These are phyloP conservation scores for Caenorhabditis panamensis DNA, from an alignment of 2,888 invertebrate species.

Conservation along the genomic window DNA sequence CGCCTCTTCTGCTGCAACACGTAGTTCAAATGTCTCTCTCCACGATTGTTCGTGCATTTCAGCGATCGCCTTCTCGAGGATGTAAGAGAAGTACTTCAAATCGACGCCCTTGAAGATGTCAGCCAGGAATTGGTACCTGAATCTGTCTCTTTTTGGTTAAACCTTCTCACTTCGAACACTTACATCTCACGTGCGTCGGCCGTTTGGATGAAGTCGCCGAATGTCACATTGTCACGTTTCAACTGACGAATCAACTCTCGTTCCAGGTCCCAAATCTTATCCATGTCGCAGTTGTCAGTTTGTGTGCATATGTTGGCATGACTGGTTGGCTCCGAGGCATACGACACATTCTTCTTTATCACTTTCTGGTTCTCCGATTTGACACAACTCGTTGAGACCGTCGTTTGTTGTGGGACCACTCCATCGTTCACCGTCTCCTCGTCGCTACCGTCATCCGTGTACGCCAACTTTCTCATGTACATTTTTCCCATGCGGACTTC, in stretches of 20 bases:
- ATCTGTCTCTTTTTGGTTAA: constrained; percentile 3
- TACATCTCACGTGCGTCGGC: constrained; percentile 31
- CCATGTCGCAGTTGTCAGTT: constrained; percentile 1
- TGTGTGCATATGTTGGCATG: neutral
- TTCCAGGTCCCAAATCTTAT: constrained; percentile 31
- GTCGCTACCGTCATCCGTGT: constrained; percentile 2
- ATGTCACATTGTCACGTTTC: constrained; percentile 6
- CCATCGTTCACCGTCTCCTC: neutral
- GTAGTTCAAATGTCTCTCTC: constrained; percentile 7
- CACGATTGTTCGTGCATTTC: constrained; percentile 27
- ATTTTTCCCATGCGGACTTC: constrained; percentile 35
- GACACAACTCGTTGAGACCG: neutral
- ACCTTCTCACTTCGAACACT: neutral
- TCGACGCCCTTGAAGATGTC: constrained; percentile 33
- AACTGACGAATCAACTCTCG: constrained; percentile 21
- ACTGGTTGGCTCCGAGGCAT: neutral
- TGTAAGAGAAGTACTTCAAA: constrained; percentile 5
- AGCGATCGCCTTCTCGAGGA: constrained; percentile 22
- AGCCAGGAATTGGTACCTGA: constrained; percentile 37
- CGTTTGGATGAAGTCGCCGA: constrained; percentile 18
- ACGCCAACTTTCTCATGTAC: constrained; percentile 19
- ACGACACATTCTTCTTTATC: constrained; percentile 10
- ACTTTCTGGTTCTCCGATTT: constrained; percentile 10
- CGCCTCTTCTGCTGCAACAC: constrained; percentile 29
- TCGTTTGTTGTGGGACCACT: neutral